These are phyloP conservation scores for Drosophila recens DNA, from an alignment of 2,888 invertebrate genomes.

Conservation along the genomic window DNA sequence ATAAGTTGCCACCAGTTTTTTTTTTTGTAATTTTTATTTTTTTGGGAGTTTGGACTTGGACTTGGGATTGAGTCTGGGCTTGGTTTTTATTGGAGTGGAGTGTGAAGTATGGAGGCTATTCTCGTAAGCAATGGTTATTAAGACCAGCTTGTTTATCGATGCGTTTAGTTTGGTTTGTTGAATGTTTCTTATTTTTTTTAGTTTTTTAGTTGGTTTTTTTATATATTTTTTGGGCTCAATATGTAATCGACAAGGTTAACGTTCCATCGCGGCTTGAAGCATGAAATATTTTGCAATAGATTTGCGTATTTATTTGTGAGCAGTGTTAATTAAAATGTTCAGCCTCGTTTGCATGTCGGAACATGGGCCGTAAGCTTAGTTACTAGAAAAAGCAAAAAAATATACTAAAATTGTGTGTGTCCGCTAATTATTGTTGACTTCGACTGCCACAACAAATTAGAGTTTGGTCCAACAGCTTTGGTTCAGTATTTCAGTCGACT, in stretches of 20 bases:
- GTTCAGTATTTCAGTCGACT: conserved; percentile 22
- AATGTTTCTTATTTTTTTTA: conserved; percentile 2
- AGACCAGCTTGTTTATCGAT: conserved; percentile 67
- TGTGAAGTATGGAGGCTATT: conserved; percentile 3
- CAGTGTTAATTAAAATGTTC: conserved; percentile 80
- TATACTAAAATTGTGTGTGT: conserved; percentile 37
- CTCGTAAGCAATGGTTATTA: conserved; percentile 39
- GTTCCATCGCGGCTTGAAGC: conserved; percentile 56
- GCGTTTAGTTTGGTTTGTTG: conserved; percentile 53
- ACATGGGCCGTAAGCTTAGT: conserved; percentile 53
- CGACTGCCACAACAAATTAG: conserved; percentile 76
- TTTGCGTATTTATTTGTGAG: conserved; percentile 65
- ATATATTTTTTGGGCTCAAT: conserved; percentile 30
- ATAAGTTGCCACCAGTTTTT: conserved; percentile 51
- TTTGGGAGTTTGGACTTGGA: conserved; percentile 40
- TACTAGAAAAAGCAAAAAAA: conserved; percentile 14
- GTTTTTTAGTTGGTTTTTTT: neutral
- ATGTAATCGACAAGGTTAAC: conserved; percentile 71
- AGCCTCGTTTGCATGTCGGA: conserved; percentile 79
- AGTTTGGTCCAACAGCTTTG: conserved; percentile 44
- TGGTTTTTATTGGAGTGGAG: conserved; percentile 23
- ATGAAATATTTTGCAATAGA: conserved; percentile 74
- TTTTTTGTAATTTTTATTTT: conserved; percentile 21
- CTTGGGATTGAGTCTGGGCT: conserved; percentile 37
- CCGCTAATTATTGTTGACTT: conserved; percentile 77